Conservation (phyloP, 2,888 invertebrate genomes). For the Acanthopleura granulata region DNA sequence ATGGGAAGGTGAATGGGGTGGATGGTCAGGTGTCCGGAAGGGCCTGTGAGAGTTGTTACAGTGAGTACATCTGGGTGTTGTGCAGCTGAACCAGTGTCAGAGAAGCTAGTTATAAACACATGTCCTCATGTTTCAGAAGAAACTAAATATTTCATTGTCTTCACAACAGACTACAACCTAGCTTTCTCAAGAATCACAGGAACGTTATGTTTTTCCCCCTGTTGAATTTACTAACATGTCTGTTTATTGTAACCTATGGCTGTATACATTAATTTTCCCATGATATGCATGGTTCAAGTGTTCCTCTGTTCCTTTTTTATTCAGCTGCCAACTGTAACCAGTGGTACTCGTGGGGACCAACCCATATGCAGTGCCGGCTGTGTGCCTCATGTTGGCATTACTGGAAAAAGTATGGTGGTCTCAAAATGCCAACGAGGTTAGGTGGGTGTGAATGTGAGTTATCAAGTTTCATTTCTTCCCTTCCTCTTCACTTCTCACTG, state of each 20-base stretch:
- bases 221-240: no score
- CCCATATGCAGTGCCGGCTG: conserved; percentile 91
- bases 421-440: conserved; percentile 76
- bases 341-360: conserved; percentile 98
- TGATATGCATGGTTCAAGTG: no score
- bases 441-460: conserved; percentile 37
- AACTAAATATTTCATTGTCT: no score
- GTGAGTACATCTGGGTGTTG: conserved; percentile 72
- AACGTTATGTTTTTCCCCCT: no score
- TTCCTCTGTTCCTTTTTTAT: conserved; percentile 21
- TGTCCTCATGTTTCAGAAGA: no score
- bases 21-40: conserved; percentile 74
- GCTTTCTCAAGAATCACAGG: no score
- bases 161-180: no score
- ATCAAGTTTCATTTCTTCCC: conserved; percentile 9
- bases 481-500: not conserved
- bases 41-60: conserved; percentile 88
- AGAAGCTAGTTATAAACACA: no score
- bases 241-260: no score
- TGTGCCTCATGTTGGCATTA: conserved; percentile 96
- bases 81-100: no score
- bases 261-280: no score
- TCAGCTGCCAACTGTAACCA: conserved; percentile 77
- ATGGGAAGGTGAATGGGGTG: conserved; percentile 82
- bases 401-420: conserved; percentile 98